A percentile compares a stretch with the other conserved stretches of the same genome.
These are phyloP conservation scores for Mesocentrotus franciscanus DNA, from an alignment of 53 echinoderm and acorn worm species.

Conservation along the genomic window DNA sequence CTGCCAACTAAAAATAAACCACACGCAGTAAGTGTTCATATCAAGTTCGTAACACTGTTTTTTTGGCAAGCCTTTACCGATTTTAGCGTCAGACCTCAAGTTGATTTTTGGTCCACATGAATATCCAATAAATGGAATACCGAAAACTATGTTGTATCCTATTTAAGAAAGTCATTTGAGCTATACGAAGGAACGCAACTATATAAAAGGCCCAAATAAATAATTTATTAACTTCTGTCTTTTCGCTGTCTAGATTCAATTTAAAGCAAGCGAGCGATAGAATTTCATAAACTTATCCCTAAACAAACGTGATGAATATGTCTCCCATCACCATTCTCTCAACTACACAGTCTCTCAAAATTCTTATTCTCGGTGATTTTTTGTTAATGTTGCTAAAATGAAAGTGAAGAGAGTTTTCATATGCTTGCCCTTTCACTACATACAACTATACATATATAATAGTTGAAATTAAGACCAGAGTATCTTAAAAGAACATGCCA, in stretches of 20 bases:
- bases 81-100: background rate
- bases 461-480: too few relatives aligned
- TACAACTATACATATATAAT: too few relatives aligned
- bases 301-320: conserved; percentile 33
- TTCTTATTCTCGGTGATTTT: background rate
- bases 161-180: background rate
- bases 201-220: background rate
- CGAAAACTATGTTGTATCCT: background rate
- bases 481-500: too few relatives aligned
- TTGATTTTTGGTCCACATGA: background rate
- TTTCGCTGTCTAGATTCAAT: background rate
- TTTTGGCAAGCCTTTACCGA: background rate
- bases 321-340: background rate
- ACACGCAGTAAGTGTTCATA: background rate
- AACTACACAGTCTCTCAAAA: conserved; percentile 26
- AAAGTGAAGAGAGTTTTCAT: too few relatives aligned
- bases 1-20: too few relatives aligned
- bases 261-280: background rate
- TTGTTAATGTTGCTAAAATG: background rate
- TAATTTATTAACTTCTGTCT: background rate
- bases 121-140: background rate
- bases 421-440: too few relatives aligned
- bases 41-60: background rate
- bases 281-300: conserved; percentile 5
- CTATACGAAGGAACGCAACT: background rate